Base-by-base conservation (phyloP, 2,797 vertebrate species). In the Poeciliopsis paucimaculata region DNA sequence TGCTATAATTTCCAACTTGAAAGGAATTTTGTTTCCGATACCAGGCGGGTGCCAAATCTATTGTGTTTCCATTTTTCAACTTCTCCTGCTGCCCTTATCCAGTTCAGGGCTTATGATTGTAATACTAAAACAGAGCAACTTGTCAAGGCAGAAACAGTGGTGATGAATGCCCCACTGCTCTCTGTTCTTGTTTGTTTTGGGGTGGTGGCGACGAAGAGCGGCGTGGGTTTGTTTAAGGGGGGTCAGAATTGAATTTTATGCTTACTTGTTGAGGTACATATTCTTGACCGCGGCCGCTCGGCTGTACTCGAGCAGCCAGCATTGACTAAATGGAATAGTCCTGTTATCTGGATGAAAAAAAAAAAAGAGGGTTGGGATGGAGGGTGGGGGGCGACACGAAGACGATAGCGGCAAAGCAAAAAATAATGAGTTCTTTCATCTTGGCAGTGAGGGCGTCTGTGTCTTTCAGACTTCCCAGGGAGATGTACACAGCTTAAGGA, bases 391-490 rank as follows among this genome's bases (percentile, higher is more conserved):
- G 86, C 76, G 84, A 82, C 86, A 89, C n/a, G 90, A 85, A 88
- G 87, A 91, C 62, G 91, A 91, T 91, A 89, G 91, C 82, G 85
- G 84, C 88, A 87, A 85, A 82, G 83, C 62, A 84, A 83, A 91
- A 34, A 95, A 93, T 95, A 94, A 94, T 94, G 92, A 94, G 88
- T 93, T 93, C 92, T 95, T 94, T 95, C 92, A 95, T 94, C 88
- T 92, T 41, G 79, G 91, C 89, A 68, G 88, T 83, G 92, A 90
- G 91, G 91, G 89, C 84, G 91, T 90, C 89, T 72, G 83, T 80
- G 81, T 91, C 91, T 80, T 81, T 88, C 81, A 90, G 88, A 90
- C 92, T 91, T 92, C 93, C 92, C 90, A 88, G 86, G 77, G 89
- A 93, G 91, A 93, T 83, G 88, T 90, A 94, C 92, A 91, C 94